Evolutionary conservation across 2,888 invertebrate species (phyloP).

Genomic region (Macrosiphum euphorbiae): DNA sequence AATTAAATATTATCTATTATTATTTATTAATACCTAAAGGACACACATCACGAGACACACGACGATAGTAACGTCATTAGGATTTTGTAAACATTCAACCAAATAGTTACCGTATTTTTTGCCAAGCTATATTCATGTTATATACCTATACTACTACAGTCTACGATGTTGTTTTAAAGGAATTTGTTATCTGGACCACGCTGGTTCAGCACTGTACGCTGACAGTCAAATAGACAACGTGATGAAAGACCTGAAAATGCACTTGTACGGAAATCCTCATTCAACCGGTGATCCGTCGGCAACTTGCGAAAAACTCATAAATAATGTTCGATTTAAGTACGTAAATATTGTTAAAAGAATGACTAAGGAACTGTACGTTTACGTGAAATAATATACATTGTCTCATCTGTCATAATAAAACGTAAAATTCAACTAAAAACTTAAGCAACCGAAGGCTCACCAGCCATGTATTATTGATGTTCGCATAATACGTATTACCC

Average conservation of each 20-base stretch:
- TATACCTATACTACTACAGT: neutral
- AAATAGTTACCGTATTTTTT: neutral
- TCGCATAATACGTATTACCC: neutral
- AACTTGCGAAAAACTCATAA: constrained; percentile 85
- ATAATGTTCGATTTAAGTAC: constrained; percentile 84
- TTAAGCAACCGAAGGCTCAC: neutral
- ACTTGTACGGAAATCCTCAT: constrained; percentile 93
- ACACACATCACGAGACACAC: too few relatives aligned
- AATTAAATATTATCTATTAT: neutral
- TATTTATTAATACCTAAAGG: neutral
- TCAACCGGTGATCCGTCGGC: constrained; percentile 80
- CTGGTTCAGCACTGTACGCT: constrained; percentile 87
- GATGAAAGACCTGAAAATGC: constrained; percentile 77
- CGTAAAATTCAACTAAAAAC: neutral
- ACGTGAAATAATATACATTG: neutral
- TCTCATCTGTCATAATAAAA: neutral
- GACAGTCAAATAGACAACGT: constrained; percentile 79
- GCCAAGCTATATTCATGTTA: neutral
- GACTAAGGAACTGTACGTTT: neutral
- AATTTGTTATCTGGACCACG: constrained; percentile 88
- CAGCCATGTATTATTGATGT: neutral
- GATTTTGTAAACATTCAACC: neutral
- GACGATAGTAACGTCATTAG: neutral
- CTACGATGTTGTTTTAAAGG: constrained; percentile 71
- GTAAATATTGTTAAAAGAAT: constrained; percentile 61